Evolutionary conservation across 92 coral and sea anemone species (phyloP), one percentile per base, ranked within the genome.

Genomic region (Epizoanthus fatuus): DNA sequence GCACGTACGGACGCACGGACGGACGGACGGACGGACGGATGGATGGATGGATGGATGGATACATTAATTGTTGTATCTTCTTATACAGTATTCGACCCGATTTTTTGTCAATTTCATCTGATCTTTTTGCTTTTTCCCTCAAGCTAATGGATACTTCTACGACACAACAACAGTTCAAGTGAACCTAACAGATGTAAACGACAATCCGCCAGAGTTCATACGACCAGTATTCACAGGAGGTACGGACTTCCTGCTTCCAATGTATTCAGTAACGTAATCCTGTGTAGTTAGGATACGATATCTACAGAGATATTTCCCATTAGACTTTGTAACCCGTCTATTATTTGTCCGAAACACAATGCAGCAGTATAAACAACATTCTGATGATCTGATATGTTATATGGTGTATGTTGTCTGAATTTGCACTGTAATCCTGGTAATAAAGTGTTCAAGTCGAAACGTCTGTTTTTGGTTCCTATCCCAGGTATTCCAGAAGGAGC

Each of bases 401-500:
- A 47, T 47, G 10, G 7, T 47, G 52, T 6, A 47, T 47, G 52
- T 10, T 47, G 52, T 6, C 52, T 47, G 52, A 7, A 47, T 47
- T 47, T 47, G 11, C 52, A 47, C 3, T 47, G 52, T 7, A 5
- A 47, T 6, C 11, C 10, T 47, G 11, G 52, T 47, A 6, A 47
- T 47, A 10, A 6, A 5, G 39, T 10, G 17, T 32, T 32, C 39
- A 10, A 35, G 2, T 65, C 44, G 2, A 13, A 39, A n/a, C 7
- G 4, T 8, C 3, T 86, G 17, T 1, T 3, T 35, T 64, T 63
- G 12, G 9, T 49, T 47, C 63, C 66, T 2, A 54, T 13, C 29
- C 16, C 59, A 96, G 99, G 99, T 57, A 88, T 96, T 62, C 87
- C 96, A 11, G 98, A 95, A 35, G 96, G 96, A 55, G 99, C 98